A percentile compares a stretch with the other conserved stretches of the same genome.
Conservation (phyloP, 2,797 vertebrate species). For the Enoplosus armatus region DNA sequence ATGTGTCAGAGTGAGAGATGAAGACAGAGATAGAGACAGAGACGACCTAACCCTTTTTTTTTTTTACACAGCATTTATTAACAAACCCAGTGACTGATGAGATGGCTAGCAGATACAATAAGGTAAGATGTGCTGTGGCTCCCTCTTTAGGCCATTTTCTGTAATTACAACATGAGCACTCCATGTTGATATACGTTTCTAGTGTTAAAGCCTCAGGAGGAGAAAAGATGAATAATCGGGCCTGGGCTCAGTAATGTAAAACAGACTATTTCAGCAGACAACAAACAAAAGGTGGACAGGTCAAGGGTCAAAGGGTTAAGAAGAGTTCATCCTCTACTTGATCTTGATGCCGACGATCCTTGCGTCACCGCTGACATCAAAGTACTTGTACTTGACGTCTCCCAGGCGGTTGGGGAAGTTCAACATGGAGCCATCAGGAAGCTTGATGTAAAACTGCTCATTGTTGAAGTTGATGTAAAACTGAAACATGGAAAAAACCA, state of each 20-base stretch:
- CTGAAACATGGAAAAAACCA: slow-evolving; percentile 43
- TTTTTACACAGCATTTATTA: slow-evolving; percentile 54
- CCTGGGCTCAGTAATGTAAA: slow-evolving; percentile 14
- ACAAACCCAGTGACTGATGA: slow-evolving; percentile 13
- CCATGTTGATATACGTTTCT: background rate
- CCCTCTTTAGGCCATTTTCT: slow-evolving; percentile 48
- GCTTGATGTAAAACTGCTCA: slow-evolving; percentile 82
- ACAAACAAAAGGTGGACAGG: background rate
- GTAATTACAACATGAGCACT: slow-evolving; percentile 30
- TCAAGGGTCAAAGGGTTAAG: background rate
- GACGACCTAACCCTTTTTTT: background rate
- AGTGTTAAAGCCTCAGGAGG: background rate
- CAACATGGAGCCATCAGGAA: slow-evolving; percentile 79
- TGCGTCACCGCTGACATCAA: slow-evolving; percentile 71
- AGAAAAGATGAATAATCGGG: background rate
- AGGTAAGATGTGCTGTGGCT: slow-evolving; percentile 34
- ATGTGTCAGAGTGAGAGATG: no score
- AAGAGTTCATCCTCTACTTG: slow-evolving; percentile 60
- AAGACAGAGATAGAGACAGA: background rate
- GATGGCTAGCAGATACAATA: background rate
- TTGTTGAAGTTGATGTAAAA: slow-evolving; percentile 79
- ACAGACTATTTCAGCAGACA: slow-evolving; percentile 17
- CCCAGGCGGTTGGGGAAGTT: slow-evolving; percentile 85
- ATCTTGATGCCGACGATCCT: slow-evolving; percentile 78
- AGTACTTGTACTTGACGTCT: slow-evolving; percentile 80